A percentile compares a stretch with the other conserved stretches of the same genome.
Evolutionary conservation across 2,888 invertebrate species (phyloP).

Genomic region (Caenorhabditis angaria): DNA sequence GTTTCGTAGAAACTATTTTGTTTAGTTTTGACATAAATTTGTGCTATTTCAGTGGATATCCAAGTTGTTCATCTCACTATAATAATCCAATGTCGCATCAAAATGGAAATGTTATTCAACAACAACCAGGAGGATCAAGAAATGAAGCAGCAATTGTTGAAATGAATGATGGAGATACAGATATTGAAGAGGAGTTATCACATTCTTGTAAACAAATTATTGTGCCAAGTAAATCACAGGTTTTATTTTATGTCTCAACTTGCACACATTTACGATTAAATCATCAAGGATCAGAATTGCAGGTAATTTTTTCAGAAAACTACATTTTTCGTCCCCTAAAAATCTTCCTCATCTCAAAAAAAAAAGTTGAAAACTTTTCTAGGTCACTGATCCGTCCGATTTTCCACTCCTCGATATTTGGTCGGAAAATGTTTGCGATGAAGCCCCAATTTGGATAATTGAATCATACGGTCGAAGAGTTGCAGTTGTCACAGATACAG

Average conservation of each 20-base stretch:
- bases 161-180: slow-evolving; percentile 39
- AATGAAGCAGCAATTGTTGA: slow-evolving; percentile 28
- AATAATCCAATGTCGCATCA: slow-evolving; percentile 32
- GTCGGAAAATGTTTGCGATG: slow-evolving; percentile 59
- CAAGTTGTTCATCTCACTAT: slow-evolving; percentile 30
- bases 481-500: slow-evolving; percentile 43
- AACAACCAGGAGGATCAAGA: slow-evolving; percentile 29
- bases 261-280: slow-evolving; percentile 54
- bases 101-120: slow-evolving; percentile 19
- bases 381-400: slow-evolving; percentile 65
- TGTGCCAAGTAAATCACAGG: slow-evolving; percentile 60
- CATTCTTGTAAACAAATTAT: slow-evolving; percentile 44
- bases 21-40: too few relatives aligned
- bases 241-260: slow-evolving; percentile 62
- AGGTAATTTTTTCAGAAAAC: slow-evolving; percentile 37
- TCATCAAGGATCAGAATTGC: slow-evolving; percentile 62
- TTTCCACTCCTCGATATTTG: slow-evolving; percentile 68
- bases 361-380: too few relatives aligned
- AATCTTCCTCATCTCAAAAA: neutral
- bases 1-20: too few relatives aligned
- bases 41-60: slow-evolving; percentile 18
- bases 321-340: neutral
- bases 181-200: slow-evolving; percentile 40
- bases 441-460: slow-evolving; percentile 51
- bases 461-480: slow-evolving; percentile 56